Percentiles rank a stretch among this genome's conserved stretches.
Conservation (phyloP, 2,113 vertebrate species). For the Rostratula benghalensis region DNA sequence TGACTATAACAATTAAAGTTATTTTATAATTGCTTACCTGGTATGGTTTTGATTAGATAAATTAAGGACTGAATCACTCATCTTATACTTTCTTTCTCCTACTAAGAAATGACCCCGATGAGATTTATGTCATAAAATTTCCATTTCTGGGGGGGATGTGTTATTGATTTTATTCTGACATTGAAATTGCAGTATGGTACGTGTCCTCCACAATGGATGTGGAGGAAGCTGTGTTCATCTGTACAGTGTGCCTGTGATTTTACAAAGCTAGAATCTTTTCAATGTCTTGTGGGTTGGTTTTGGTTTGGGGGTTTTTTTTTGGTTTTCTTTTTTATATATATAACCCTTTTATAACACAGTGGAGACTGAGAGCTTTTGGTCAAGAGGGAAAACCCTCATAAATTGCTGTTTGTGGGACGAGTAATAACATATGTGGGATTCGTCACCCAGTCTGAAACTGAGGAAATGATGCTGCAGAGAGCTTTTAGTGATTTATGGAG, state of each 20-base stretch:
- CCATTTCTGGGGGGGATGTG: not conserved
- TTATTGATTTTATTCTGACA: not conserved
- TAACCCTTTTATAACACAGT: not conserved
- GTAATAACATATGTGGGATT: not conserved
- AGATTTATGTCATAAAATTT: not conserved
- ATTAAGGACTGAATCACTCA: not conserved
- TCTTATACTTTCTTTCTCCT: not conserved
- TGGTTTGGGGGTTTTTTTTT: not conserved
- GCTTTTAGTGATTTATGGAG: not conserved
- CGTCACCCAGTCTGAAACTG: not conserved
- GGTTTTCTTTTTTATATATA: not conserved
- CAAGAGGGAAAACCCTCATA: not conserved
- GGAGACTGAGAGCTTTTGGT: not conserved
- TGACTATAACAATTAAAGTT: not conserved
- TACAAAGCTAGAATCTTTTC: not conserved
- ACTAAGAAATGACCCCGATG: not conserved
- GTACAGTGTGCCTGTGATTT: not conserved
- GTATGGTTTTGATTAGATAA: not conserved
- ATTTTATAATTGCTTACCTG: not conserved
- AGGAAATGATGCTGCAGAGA: not conserved
- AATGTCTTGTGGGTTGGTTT: too few relatives aligned
- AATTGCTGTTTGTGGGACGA: not conserved
- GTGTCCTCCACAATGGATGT: not conserved
- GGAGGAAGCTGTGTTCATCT: not conserved
- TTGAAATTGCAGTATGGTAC: not conserved